Base-by-base conservation (phyloP, 2,888 invertebrate genomes). In the Polymixis lichenea region DNA sequence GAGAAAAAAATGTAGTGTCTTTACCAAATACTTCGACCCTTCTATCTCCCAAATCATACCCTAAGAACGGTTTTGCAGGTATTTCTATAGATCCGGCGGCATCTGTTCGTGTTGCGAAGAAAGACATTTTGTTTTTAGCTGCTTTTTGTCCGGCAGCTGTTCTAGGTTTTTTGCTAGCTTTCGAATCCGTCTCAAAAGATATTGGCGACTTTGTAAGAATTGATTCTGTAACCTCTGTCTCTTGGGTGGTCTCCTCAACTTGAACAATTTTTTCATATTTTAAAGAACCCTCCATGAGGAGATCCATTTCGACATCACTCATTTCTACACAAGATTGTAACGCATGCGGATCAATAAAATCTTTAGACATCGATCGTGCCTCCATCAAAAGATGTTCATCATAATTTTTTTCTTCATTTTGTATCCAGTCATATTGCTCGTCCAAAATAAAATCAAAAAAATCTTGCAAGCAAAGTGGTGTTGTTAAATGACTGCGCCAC, bases 401-500 rank as follows among this genome's bases (percentile, higher is more conserved):
- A 78, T 96, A 95, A 1, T 89, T 84, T 84, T 88, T 91, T 91
- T 96, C 96, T 87, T 95, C 93, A 8, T 92, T 90, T 88, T 94
- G 90, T 68, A 97, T 93, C 97, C 97, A 97, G 15, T 94, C 94
- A 84, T 92, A 94, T 79, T 96, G 93, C 86, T 97, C 97, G 77
- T 95, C 94, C 67, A 95, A 89, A 46, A 97, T 94, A 88, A 95
- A 97, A 83, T 97, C 95, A 89, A 95, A 96, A 90, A 97, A 97
- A 86, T 97, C 97, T 90, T 96, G 95, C 62, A 97, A 90, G 82
- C 97, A 96, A 46, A 97, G 88, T 7, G 97, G 95, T 60, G 97
- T 97, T 9, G 94, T 89, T 78, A 97, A 90, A 88, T 96, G 95
- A 87, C 93, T 91, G 15, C 95, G 93, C 96, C 96, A 96, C 86